These are phyloP conservation scores for Lasiommata megera DNA, from an alignment of 2,888 invertebrate species.

Conservation along the genomic window DNA sequence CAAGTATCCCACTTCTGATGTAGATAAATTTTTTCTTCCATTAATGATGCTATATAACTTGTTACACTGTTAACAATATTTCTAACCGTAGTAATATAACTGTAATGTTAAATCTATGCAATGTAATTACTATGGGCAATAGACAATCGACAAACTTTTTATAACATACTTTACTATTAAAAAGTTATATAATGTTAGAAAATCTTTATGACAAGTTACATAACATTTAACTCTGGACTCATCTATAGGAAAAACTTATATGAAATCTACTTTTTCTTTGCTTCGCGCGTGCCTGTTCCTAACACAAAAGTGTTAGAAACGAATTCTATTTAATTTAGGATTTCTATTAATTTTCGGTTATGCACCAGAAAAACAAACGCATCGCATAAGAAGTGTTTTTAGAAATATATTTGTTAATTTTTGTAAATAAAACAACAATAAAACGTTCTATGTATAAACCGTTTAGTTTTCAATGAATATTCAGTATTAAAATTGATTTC, in stretches of 20 bases:
- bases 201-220: too few species aligned
- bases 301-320: not conserved
- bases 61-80: too few species aligned
- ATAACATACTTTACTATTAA: too few species aligned
- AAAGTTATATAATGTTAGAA: too few species aligned
- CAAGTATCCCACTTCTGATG: not conserved
- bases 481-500: conserved; percentile 66
- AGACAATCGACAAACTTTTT: too few species aligned
- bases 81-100: too few species aligned
- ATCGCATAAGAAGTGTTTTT: conserved; percentile 45
- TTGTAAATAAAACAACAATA: conserved; percentile 69
- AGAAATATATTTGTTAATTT: conserved; percentile 58
- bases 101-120: too few species aligned
- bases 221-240: not conserved
- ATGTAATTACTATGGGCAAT: too few species aligned
- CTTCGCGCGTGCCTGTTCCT: not conserved
- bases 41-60: too few species aligned
- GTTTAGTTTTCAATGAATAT: conserved; percentile 54
- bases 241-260: not conserved
- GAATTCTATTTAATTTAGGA: not conserved
- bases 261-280: not conserved
- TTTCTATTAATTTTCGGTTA: not conserved
- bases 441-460: conserved; percentile 54
- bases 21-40: not conserved
- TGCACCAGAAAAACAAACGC: conserved; percentile 40